Percentiles rank a stretch among this genome's conserved stretches.
These are phyloP conservation scores for Rissa tridactyla DNA, from an alignment of 2,113 vertebrate genomes.

Conservation along the genomic window DNA sequence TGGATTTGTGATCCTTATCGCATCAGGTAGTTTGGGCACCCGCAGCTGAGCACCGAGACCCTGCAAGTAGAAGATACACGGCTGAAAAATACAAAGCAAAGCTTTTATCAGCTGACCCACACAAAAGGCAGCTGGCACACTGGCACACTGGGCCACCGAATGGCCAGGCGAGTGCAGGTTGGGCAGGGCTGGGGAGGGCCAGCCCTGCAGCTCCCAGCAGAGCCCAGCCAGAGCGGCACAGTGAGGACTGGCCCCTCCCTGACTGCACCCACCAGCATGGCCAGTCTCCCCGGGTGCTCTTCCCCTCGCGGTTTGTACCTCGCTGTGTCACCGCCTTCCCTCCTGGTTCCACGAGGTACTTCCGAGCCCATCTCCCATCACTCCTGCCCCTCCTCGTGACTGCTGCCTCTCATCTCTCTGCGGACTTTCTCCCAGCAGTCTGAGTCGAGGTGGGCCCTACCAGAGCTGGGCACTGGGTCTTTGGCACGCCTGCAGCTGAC, in stretches of 20 bases:
- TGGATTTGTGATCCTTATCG: not conserved
- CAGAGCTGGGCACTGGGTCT: not conserved
- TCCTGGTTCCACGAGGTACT: not conserved
- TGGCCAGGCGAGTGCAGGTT: too few species aligned
- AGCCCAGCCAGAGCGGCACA: too few species aligned
- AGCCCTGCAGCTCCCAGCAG: not conserved
- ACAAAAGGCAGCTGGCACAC: not conserved
- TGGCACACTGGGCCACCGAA: too few species aligned
- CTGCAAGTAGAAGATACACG: not conserved
- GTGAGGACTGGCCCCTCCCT: not conserved
- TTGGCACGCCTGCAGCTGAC: not conserved
- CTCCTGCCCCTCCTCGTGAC: too few species aligned
- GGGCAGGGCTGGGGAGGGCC: not conserved
- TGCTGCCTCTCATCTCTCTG: not conserved
- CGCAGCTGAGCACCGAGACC: not conserved
- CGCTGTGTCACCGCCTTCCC: too few species aligned
- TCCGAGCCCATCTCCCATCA: rapidly evolving
- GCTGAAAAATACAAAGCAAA: not conserved
- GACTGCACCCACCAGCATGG: not conserved
- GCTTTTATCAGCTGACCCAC: too few species aligned
- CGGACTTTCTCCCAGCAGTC: not conserved
- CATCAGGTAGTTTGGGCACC: not conserved
- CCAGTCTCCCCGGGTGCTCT: rapidly evolving
- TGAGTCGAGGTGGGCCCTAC: not conserved
- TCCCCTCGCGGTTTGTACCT: not conserved